Base-by-base conservation (phyloP, 2,113 vertebrate genomes). In the Thryonomys swinderianus region DNA sequence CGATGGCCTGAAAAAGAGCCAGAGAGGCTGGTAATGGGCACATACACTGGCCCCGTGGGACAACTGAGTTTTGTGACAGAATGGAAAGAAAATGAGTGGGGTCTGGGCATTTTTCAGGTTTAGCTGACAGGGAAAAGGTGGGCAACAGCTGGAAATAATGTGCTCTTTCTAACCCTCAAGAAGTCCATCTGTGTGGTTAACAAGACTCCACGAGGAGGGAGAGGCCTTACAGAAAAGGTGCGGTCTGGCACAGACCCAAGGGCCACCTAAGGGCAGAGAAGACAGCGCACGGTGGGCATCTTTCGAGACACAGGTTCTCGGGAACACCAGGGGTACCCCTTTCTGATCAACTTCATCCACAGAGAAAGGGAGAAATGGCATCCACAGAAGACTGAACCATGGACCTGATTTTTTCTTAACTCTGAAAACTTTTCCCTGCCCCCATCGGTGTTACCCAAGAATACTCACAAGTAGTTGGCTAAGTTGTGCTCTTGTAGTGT, bases 401-500 rank as follows among this genome's bases (percentile, higher is more conserved):
- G 40, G 30, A 62, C 10, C 0, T 37, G 3, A 42, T 51, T 37
- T 57, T 17, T 45, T 11, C 16, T 67, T 32, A 48, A 3, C n/a
- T 21, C 32, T n/a, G 10, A 1, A 20, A 9, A 0, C 2, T n/a
- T 55, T n/a, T 11, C 27, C 3, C 3, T 0, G 20, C 48, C 55
- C 27, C 7, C 51, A 10, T 59, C 64, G 18, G 23, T 12, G 1
- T 57, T 1, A 84, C 51, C 9, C 62, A 17, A 40, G 40, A 64
- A 80, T 98, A 99, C 99, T 99, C 97, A 99, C 99, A 99, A 98
- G 96, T 99, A 99, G 98, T 99, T 99, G 96, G 99, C 99, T 97
- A 99, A 97, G 97, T 99, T 99, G 99, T 99, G 99, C 98, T 99
- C 99, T 98, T 99, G 99, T 97, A 99, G 98, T 12, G 99, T 99